Evolutionary conservation across 2,797 vertebrate species (phyloP), one percentile per base, ranked within the genome.

Genomic region (Luscinia luscinia): DNA sequence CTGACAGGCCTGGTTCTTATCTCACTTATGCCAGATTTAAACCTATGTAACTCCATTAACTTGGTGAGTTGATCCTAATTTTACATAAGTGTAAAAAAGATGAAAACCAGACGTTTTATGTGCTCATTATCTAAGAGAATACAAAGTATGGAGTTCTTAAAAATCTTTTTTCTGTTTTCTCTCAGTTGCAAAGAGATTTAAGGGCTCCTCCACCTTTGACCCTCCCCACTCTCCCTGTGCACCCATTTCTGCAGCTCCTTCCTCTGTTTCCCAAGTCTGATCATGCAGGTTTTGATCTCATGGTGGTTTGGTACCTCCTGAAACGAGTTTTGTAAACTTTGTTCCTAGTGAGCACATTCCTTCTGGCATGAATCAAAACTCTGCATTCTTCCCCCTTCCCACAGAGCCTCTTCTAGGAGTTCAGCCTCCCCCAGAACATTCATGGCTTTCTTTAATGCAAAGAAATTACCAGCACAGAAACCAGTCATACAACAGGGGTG

Each of bases 81-180:
- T 95, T 95, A 94, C 82, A 36, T 55, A 96, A 96, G 92, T 95
- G 92, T 95, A 91, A 96, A 96, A 95, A 93, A 95, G 94, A 96
- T 78, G 91, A 94, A 93, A 96, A 92, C 51, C 93, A 93, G 91
- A 59, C 76, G 1, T 89, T 95, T 96, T 78, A 90, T 92, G 92
- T 92, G 75, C 89, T 78, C 63, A 52, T 92, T 94, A 93, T 94
- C 94, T 88, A 70, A 88, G 62, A 88, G 62, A 88, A 93, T 86
- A 91, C 36, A 1, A 92, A 96, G 84, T 41, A 69, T 14, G 69
- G 79, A 46, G 40, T 81, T 93, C 89, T 92, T 78, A 55, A 79
- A 92, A 80, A 28, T 38, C 51, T 72, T 73, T 92, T 84, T 81
- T 88, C 85, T 94, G 74, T 84, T 94, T 92, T 62, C 52, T 68